Percentiles rank a stretch among this genome's conserved stretches.
phyloP scores from a whole-genome alignment of 2,797 vertebrate species.

The Anguilla pacifica region DNA sequence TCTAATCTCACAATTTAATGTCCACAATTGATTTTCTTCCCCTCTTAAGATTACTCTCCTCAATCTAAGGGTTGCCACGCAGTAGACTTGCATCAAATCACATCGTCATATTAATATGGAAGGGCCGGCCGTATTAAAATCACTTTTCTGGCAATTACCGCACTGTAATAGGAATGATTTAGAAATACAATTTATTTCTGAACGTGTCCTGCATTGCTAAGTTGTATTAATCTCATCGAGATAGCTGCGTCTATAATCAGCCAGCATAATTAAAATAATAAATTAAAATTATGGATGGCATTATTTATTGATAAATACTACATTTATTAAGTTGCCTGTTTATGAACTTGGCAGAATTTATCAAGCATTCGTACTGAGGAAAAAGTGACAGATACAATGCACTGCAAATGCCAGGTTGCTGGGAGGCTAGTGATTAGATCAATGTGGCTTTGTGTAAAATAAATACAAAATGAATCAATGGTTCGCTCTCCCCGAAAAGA shows the following conservation, averaged over 20 bases:
- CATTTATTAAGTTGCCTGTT: neutral
- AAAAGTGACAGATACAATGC: neutral
- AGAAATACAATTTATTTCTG: neutral
- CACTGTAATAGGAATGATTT: neutral
- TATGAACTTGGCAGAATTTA: neutral
- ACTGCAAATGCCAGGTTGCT: neutral
- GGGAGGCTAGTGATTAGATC: neutral
- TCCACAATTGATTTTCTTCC: slow-evolving; percentile 3
- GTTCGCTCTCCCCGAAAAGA: neutral
- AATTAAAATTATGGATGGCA: neutral
- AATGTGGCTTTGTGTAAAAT: neutral
- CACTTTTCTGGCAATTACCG: neutral
- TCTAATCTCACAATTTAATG: slow-evolving; percentile 3
- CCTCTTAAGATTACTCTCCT: neutral
- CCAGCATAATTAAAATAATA: neutral
- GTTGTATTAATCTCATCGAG: neutral
- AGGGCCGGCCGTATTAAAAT: neutral
- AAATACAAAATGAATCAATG: neutral
- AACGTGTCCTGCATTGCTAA: neutral
- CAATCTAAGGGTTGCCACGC: neutral
- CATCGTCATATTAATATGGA: neutral
- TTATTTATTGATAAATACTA: neutral
- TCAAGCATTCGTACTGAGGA: neutral
- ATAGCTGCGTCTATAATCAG: neutral
- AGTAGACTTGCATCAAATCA: neutral